phyloP scores from a whole-genome alignment of 92 coral and sea anemone genomes.

The Palythoa grandis region DNA sequence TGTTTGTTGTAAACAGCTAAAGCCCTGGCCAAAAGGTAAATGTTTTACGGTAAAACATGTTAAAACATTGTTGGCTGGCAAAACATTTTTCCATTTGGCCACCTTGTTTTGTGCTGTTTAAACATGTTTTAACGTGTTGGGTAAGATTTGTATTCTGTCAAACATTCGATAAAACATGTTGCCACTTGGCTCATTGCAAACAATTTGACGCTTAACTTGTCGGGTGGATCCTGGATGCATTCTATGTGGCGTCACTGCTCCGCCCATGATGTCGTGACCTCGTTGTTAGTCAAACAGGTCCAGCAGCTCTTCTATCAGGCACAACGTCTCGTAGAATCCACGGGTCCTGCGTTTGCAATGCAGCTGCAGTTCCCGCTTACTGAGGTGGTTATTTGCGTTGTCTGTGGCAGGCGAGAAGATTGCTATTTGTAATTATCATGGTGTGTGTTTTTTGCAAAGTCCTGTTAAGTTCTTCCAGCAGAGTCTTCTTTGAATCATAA shows the following conservation, averaged over 20 bases:
- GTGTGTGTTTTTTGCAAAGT: neutral
- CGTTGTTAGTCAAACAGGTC: slow-evolving; percentile 9
- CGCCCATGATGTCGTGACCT: slow-evolving; percentile 52
- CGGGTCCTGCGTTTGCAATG: slow-evolving; percentile 44
- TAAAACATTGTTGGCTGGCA: too few species aligned
- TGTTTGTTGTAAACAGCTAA: too few species aligned
- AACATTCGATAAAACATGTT: too few species aligned
- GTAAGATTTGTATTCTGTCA: too few species aligned
- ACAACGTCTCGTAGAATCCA: slow-evolving; percentile 4
- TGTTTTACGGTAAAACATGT: too few species aligned
- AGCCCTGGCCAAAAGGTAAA: too few species aligned
- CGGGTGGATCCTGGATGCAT: slow-evolving; percentile 51
- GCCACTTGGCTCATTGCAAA: too few species aligned
- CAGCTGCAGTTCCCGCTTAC: slow-evolving; percentile 28
- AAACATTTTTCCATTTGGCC: too few species aligned
- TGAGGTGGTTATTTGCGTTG: slow-evolving; percentile 28
- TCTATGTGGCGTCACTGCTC: slow-evolving; percentile 48
- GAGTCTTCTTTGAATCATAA: neutral
- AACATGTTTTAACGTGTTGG: too few species aligned
- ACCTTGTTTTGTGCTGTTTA: too few species aligned
- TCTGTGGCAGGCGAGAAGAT: neutral
- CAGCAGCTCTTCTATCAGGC: neutral
- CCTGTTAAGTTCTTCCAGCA: neutral
- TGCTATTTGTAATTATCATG: neutral
- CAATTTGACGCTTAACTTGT: too few species aligned